phyloP scores from a whole-genome alignment of 2,888 invertebrate genomes.

The Eupithecia vulgata region DNA sequence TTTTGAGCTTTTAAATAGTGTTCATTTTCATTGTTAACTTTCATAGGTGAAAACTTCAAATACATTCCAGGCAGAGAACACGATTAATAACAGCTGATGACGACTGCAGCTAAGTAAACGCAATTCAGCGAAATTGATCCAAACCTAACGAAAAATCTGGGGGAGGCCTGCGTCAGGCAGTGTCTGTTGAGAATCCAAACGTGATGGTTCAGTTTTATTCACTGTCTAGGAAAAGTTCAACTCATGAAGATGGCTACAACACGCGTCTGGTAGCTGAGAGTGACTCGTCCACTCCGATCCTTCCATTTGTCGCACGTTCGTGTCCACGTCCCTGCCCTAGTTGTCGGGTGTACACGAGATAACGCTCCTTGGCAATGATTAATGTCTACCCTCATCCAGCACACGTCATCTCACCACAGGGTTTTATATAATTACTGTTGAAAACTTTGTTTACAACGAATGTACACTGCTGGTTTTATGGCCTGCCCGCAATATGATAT shows the following conservation, averaged over 20 bases:
- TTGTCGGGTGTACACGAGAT: conserved; percentile 61
- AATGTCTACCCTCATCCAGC: conserved; percentile 70
- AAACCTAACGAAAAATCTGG: too few relatives aligned
- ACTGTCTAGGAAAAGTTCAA: neutral
- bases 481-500: conserved; percentile 23
- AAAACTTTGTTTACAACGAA: conserved; percentile 61
- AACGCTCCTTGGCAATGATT: conserved; percentile 71
- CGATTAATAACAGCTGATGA: neutral
- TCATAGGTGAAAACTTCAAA: neutral
- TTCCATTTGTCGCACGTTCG: conserved; percentile 46
- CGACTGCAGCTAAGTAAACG: neutral
- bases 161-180: too few relatives aligned
- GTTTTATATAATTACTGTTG: conserved; percentile 71
- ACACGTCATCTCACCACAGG: conserved; percentile 64
- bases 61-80: neutral
- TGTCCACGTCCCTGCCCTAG: conserved; percentile 24
- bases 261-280: neutral
- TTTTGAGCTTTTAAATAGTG: neutral
- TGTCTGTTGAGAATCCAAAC: too few relatives aligned
- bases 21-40: too few relatives aligned
- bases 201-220: neutral
- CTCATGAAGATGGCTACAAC: neutral
- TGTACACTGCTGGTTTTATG: conserved; percentile 46
- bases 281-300: conserved; percentile 3
- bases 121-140: neutral